Evolutionary conservation across 2,888 invertebrate genomes (phyloP), one percentile per base, ranked within the genome.

Genomic region (Ryuthela nishihirai): DNA sequence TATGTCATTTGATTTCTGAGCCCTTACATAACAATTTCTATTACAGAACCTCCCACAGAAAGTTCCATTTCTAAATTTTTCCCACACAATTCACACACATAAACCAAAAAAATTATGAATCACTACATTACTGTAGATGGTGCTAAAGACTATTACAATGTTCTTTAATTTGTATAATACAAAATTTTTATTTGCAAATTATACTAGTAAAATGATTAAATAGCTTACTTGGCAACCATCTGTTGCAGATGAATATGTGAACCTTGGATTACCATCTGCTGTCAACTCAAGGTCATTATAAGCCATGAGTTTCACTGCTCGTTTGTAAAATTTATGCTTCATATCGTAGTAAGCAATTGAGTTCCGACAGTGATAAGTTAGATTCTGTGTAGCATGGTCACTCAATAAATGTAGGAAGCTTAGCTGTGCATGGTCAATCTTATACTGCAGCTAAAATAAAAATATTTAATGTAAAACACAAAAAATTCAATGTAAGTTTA

Each of bases 331-430:
- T 67, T 82, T 82, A 44, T 80, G 79, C 1, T 77, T 78, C 0
- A 81, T 79, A 72, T 90, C 85, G 70, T 80, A 87, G 73, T 85
- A 87, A 2, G 85, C 90, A 15, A 86, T 80, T 0, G 87, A 85
- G 71, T 90, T 91, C 69, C 82, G 83, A 71, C 93, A 94, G 71
- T 90, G 85, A 74, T 89, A 86, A 0, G 89, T 92, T 20, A 94
- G 78, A 70, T 85, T 88, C 73, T 94, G 94, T 15, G 81, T 78
- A 1, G 90, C 91, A 40, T 78, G 78, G 0, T 81, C 77, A 0
- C 91, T 91, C 54, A 90, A 77, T 53, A 91, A 75, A 75, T 93
- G 92, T 12, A 94, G 79, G 78, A 88, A 88, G 5, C 84, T 84
- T 56, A 94, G 80, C 75, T 94, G 93, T 65, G 84, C 85, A 70